phyloP scores from a whole-genome alignment of 2,888 invertebrate genomes.

The Exocentrus adspersus region DNA sequence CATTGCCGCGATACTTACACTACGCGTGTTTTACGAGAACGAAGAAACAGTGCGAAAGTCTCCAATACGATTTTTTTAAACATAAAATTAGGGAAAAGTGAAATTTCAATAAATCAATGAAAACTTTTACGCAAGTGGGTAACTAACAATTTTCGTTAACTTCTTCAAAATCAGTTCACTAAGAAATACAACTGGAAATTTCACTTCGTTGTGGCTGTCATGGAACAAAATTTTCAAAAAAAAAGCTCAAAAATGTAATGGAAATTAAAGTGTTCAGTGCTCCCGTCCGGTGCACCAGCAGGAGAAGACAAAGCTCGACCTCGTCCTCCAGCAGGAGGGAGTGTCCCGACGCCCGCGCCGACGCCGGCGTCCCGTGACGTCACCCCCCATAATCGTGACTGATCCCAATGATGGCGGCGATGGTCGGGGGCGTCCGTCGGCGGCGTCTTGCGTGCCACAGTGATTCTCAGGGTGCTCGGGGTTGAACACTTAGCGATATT shows the following conservation, averaged over 20 bases:
- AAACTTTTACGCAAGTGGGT: no score
- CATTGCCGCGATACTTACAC: constrained; percentile 36
- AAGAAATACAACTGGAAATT: no score
- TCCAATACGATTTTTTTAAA: no score
- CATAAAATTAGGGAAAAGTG: no score
- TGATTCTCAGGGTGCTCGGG: constrained; percentile 59
- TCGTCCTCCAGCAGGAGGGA: constrained; percentile 51
- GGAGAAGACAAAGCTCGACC: constrained; percentile 24
- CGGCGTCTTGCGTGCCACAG: constrained; percentile 52
- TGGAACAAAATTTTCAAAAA: no score
- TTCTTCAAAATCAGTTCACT: no score
- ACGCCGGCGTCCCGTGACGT: constrained; percentile 63
- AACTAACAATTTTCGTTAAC: no score
- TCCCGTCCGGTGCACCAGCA: constrained; percentile 8
- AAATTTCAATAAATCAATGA: no score
- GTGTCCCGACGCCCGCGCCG: constrained; percentile 59
- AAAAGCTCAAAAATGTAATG: no score
- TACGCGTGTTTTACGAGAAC: constrained; percentile 16
- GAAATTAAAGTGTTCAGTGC: no score
- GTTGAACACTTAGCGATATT: constrained; percentile 62
- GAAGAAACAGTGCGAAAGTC: no score
- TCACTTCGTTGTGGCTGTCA: no score
- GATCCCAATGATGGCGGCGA: constrained; percentile 66
- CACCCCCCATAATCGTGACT: constrained; percentile 64
- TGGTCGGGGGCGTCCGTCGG: constrained; percentile 43